Conservation (phyloP, 2,113 vertebrate species). For the Argyrosomus japonicus region DNA sequence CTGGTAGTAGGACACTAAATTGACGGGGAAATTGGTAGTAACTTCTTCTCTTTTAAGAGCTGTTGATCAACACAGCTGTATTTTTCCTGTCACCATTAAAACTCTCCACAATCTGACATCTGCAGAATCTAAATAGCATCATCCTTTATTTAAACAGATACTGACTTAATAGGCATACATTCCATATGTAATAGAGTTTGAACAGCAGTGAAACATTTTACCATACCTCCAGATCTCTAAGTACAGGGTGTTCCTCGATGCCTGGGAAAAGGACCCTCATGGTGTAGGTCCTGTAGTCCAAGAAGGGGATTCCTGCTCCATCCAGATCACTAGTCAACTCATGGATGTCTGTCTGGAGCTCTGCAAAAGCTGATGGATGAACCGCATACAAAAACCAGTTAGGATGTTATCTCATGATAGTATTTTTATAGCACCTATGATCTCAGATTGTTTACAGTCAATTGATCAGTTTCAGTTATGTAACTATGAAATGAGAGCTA, state of each 20-base stretch:
- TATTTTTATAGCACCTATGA: not conserved
- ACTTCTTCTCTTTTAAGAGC: not conserved
- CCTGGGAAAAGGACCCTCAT: constrained; percentile 99
- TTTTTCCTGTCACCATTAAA: not conserved
- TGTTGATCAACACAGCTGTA: not conserved
- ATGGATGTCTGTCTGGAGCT: constrained; percentile 97
- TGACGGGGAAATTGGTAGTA: constrained; percentile 21
- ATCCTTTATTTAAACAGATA: not conserved
- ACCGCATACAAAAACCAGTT: constrained; percentile 20
- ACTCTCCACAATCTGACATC: not conserved
- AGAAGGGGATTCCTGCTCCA: constrained; percentile 95
- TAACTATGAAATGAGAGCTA: too few species aligned
- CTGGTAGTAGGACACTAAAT: not conserved
- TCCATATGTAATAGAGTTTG: not conserved
- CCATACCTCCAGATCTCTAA: constrained; percentile 94
- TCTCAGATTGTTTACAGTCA: not conserved
- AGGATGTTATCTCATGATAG: not conserved
- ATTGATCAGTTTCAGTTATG: not conserved
- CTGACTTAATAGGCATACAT: not conserved
- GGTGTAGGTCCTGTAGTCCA: constrained; percentile 96
- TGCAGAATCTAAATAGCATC: not conserved
- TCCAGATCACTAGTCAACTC: constrained; percentile 97
- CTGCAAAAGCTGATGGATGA: constrained; percentile 91
- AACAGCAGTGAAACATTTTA: not conserved
- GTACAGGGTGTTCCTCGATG: constrained; percentile 96